Evolutionary conservation across 1,140 invertebrate species (phyloP).

Genomic region (Leptoteleia sp.): DNA sequence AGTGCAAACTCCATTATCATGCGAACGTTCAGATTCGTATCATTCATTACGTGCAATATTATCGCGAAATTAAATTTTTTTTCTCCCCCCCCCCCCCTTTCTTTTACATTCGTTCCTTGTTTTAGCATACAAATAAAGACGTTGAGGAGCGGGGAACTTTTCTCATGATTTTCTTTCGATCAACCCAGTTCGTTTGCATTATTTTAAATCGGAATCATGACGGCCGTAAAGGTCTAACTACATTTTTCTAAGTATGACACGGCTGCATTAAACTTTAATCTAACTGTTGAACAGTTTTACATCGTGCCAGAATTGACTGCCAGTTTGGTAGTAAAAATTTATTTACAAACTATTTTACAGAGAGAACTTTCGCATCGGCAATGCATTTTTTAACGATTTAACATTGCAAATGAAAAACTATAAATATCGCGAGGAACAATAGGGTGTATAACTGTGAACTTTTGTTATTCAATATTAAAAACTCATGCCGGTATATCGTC

Average conservation of each 20-base stretch:
- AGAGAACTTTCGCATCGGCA: neutral
- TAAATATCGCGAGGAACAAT: conserved; percentile 40
- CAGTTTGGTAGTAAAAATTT: conserved; percentile 10
- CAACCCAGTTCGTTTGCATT: conserved; percentile 23
- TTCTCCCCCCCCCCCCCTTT: too few relatives aligned
- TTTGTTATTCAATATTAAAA: conserved; percentile 51
- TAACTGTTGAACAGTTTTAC: neutral
- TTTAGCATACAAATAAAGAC: conserved; percentile 27
- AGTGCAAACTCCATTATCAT: conserved; percentile 39
- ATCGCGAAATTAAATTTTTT: conserved; percentile 32
- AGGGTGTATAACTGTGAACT: conserved; percentile 41
- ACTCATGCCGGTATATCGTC: conserved; percentile 8
- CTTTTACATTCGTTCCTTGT: conserved; percentile 5
- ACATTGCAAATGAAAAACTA: conserved; percentile 52
- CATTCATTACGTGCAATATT: conserved; percentile 31
- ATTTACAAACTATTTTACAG: conserved; percentile 34
- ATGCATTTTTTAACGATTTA: conserved; percentile 39
- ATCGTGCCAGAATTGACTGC: too few relatives aligned
- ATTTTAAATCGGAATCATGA: conserved; percentile 39
- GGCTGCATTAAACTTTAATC: conserved; percentile 18
- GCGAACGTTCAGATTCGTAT: conserved; percentile 48
- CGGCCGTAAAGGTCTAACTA: conserved; percentile 18
- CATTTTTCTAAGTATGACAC: conserved; percentile 4
- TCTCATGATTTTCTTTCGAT: conserved; percentile 26
- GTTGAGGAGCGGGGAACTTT: conserved; percentile 4